A percentile compares a stretch with the other conserved stretches of the same genome.
Evolutionary conservation across 2,797 vertebrate species (phyloP).

Genomic region (Cryptoprocta ferox): DNA sequence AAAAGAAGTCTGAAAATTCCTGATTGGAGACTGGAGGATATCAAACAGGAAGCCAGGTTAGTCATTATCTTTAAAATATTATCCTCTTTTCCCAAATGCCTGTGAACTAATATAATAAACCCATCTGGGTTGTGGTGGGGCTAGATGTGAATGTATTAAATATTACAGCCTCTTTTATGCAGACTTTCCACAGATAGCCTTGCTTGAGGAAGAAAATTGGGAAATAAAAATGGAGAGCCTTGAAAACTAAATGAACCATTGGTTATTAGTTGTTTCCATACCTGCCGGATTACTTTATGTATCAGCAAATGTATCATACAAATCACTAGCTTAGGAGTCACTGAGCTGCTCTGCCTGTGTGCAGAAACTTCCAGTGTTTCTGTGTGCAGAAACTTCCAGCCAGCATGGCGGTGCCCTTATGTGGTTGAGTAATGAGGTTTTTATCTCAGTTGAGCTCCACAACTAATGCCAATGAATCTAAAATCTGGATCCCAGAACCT

Average conservation of each 20-base stretch:
- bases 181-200: constrained; percentile 55
- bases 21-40: neutral
- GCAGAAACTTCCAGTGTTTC: no score
- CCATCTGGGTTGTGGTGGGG: neutral
- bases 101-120: constrained; percentile 43
- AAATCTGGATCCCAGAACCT: neutral
- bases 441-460: neutral
- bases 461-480: neutral
- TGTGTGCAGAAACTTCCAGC: no score
- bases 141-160: constrained; percentile 61
- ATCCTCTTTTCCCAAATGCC: constrained; percentile 51
- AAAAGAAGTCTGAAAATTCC: constrained; percentile 31
- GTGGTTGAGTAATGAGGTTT: neutral
- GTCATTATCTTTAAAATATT: constrained; percentile 48
- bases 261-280: neutral
- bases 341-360: neutral
- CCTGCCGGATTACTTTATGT: neutral
- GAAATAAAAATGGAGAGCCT: neutral
- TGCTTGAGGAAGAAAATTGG: constrained; percentile 30
- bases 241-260: neutral
- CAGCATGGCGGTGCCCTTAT: neutral
- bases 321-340: neutral
- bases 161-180: neutral
- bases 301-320: neutral
- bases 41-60: neutral